Conservation (phyloP, 2,113 vertebrate genomes). For the Scomber japonicus region DNA sequence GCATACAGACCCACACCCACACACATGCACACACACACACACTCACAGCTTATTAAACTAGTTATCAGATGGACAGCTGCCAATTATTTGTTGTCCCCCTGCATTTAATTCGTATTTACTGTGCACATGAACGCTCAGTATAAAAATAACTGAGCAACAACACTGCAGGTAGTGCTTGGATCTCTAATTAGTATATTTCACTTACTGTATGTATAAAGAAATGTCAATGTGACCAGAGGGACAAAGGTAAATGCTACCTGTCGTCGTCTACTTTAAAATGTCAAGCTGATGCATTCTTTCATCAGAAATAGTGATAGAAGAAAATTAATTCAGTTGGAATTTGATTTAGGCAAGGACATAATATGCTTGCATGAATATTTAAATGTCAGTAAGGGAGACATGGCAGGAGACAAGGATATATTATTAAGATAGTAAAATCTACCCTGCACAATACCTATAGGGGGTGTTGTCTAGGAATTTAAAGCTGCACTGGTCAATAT, state of each 20-base stretch:
- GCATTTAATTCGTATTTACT: constrained; percentile 1
- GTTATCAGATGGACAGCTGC: constrained; percentile 26
- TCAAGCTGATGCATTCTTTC: not conserved
- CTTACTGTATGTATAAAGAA: not conserved
- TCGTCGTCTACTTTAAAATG: not conserved
- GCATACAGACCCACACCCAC: no score
- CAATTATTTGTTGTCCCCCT: constrained; percentile 1
- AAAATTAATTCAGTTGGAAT: not conserved
- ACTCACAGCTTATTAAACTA: constrained; percentile 12
- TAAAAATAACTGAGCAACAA: constrained; percentile 13
- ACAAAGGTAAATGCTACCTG: not conserved
- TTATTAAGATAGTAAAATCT: no score
- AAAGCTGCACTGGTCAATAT: not conserved
- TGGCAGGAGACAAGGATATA: not conserved
- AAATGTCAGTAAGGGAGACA: not conserved
- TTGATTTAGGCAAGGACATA: not conserved
- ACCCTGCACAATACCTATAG: no score
- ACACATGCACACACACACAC: constrained; percentile 2
- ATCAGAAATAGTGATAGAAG: not conserved
- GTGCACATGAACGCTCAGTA: constrained; percentile 10
- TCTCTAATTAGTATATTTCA: not conserved
- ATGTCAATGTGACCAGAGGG: constrained; percentile 18
- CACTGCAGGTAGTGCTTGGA: not conserved
- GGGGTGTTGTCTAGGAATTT: not conserved
- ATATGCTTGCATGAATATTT: not conserved